A percentile compares a stretch with the other conserved stretches of the same genome.
Evolutionary conservation across 2,888 invertebrate species (phyloP).

Genomic region (Zhengitettix transpicula): DNA sequence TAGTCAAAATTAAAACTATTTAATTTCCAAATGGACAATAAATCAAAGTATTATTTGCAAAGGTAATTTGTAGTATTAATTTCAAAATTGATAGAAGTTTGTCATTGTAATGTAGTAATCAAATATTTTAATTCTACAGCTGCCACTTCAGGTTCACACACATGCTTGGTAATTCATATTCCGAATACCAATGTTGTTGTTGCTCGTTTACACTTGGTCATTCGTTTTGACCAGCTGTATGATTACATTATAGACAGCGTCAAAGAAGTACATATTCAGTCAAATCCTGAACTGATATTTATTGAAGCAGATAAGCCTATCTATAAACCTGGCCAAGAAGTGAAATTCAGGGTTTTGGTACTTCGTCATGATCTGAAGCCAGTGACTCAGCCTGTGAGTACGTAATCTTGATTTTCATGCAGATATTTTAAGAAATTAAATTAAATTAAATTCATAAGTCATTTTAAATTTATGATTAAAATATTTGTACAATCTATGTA

Average conservation of each 20-base stretch:
- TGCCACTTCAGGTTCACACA: background rate
- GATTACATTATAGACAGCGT: constrained; percentile 25
- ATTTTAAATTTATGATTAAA: constrained; percentile 1
- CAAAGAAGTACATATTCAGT: constrained; percentile 29
- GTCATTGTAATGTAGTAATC: background rate
- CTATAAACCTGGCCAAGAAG: constrained; percentile 40
- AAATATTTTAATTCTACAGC: background rate
- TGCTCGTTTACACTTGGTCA: constrained; percentile 8
- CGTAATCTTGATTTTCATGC: background rate
- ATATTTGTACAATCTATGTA: too few species aligned
- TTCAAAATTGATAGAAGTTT: background rate
- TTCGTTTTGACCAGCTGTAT: constrained; percentile 23
- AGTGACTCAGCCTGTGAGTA: constrained; percentile 31
- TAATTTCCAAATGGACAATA: too few species aligned
- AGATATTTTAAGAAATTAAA: background rate
- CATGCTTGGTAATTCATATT: too few species aligned
- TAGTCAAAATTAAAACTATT: too few species aligned
- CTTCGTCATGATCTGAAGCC: constrained; percentile 38
- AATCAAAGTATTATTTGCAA: too few species aligned
- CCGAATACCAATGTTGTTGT: too few species aligned
- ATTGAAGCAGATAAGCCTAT: constrained; percentile 40
- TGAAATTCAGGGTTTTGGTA: constrained; percentile 35
- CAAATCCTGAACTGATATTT: constrained; percentile 34
- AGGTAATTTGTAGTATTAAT: too few species aligned
- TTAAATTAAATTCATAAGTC: background rate